Evolutionary conservation across 2,888 invertebrate genomes (phyloP), one percentile per base, ranked within the genome.

Genomic region (Hydriomena furcata): DNA sequence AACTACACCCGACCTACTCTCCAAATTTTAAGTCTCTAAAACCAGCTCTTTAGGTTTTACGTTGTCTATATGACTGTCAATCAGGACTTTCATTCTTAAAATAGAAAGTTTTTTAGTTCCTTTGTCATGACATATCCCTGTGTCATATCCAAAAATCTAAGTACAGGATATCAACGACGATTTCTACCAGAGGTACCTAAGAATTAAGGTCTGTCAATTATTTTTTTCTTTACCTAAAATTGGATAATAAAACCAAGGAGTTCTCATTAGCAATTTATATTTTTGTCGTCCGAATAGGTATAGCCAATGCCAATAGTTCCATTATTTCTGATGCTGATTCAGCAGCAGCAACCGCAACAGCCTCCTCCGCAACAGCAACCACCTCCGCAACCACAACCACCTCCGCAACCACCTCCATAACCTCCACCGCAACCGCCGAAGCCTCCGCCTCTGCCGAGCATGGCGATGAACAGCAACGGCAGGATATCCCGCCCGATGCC

Each of bases 331-430:
- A 32, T 8, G 27, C 1, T 32, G 20, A 35, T 35, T 7, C 20
- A n/a, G 6, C 63, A 59, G 1, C 63, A 52, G 0, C 65, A 28
- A 36, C 62, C 58, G 1, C 65, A 46, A 12, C 52, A 41, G 2
- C 61, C 49, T 4, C 66, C 59, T 0, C 61, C 54, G 34, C 63
- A 61, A 1, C 66, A 61, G 0, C 65, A 21, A 36, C 66, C 59
- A 0, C 66, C 46, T 10, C 51, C 41, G 1, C 63, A 52, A 2
- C 66, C 59, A 0, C 60, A 52, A 3, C 66, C 42, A 3, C 61
- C 61, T 5, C 59, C 65, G 46, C 53, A 70, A 12, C 55, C 46
- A 5, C 58, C 55, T 5, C 47, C 35, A n/a, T n/a, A n/a, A n/a
- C n/a, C n/a, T 23, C 49, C 42, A 4, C 57, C 37, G 6, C 32